Evolutionary conservation across 1,140 invertebrate species (phyloP).

Genomic region (Dendroctonus ponderosae): DNA sequence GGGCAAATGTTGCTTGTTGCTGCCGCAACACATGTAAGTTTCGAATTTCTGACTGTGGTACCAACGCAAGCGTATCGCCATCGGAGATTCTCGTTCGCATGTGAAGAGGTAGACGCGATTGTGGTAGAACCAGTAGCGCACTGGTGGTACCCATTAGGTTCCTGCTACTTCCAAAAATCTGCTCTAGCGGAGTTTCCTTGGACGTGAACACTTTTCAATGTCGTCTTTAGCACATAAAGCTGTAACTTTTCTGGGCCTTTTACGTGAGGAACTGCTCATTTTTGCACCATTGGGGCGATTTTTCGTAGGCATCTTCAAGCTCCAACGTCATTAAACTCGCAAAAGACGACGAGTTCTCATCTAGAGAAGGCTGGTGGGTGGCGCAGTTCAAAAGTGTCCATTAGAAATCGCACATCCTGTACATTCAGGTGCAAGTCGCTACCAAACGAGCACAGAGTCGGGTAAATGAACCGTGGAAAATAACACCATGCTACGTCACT

Average conservation of each 20-base stretch:
- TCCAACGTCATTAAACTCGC: not conserved
- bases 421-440: too few relatives aligned
- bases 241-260: not conserved
- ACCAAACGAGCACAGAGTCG: not conserved
- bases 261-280: not conserved
- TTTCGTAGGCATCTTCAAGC: not conserved
- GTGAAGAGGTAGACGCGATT: slow-evolving; percentile 10
- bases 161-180: too few relatives aligned
- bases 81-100: slow-evolving; percentile 8
- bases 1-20: slow-evolving; percentile 2
- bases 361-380: too few relatives aligned
- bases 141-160: too few relatives aligned
- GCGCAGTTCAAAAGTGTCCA: too few relatives aligned
- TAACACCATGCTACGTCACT: not conserved
- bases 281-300: not conserved
- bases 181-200: too few relatives aligned
- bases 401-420: too few relatives aligned
- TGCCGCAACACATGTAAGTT: slow-evolving; percentile 13
- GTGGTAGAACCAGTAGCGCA: not conserved
- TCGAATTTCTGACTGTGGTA: slow-evolving; percentile 22
- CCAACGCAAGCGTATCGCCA: slow-evolving; percentile 23
- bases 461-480: too few relatives aligned
- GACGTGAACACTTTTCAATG: too few relatives aligned
- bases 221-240: not conserved
- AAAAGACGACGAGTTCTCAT: too few relatives aligned